Percentiles rank a stretch among this genome's conserved stretches.
Evolutionary conservation across 2,888 invertebrate genomes (phyloP).

Genomic region (Nephrotoma guestfalica): DNA sequence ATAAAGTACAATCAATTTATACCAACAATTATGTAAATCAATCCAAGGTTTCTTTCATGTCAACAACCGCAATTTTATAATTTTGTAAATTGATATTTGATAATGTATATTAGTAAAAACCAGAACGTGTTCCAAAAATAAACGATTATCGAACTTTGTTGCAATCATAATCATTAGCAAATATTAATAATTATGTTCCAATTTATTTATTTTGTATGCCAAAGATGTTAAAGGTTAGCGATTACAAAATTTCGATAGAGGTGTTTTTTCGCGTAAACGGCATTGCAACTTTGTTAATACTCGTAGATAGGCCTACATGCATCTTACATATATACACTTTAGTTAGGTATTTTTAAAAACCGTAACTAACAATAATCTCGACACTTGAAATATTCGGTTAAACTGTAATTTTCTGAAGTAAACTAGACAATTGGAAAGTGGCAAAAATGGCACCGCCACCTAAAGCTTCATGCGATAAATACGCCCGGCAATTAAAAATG

Average conservation of each 20-base stretch:
- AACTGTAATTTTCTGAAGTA: no score
- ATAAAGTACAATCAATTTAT: neutral
- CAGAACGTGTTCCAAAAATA: neutral
- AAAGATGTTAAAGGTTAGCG: neutral
- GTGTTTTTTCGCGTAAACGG: neutral
- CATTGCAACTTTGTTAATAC: neutral
- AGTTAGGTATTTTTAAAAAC: no score
- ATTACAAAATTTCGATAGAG: neutral
- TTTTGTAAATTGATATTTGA: neutral
- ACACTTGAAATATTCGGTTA: no score
- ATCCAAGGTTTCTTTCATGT: neutral
- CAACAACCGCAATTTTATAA: neutral
- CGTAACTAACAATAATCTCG: no score
- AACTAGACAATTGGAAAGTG: no score
- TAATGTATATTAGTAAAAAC: no score
- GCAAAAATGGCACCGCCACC: no score
- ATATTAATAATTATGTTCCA: neutral
- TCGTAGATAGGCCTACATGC: no score
- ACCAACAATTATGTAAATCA: neutral
- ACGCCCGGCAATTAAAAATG: no score
- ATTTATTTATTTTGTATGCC: neutral
- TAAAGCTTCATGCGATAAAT: no score
- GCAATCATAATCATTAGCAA: neutral
- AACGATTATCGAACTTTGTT: neutral
- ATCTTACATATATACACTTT: no score